Evolutionary conservation across 2,888 invertebrate species (phyloP).

Genomic region (Gasteruption jaculator): DNA sequence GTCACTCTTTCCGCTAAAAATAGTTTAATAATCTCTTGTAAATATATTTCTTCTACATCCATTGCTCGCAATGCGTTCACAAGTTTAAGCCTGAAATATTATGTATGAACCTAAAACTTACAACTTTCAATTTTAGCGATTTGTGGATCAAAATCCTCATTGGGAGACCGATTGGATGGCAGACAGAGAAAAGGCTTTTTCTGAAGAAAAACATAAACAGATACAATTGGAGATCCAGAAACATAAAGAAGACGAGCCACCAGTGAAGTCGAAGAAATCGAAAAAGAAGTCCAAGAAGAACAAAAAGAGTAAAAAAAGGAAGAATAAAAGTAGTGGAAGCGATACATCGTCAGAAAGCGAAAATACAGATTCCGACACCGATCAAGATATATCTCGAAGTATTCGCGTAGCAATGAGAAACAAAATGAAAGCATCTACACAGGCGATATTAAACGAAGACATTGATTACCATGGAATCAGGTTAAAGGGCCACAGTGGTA

Average conservation of each 20-base stretch:
- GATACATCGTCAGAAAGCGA: constrained; percentile 49
- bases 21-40: too few species aligned
- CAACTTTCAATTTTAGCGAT: constrained; percentile 59
- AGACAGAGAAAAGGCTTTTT: constrained; percentile 68
- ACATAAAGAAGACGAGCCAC: constrained; percentile 58
- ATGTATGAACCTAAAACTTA: too few species aligned
- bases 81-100: background rate
- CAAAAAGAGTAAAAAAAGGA: constrained; percentile 54
- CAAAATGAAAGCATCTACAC: constrained; percentile 53
- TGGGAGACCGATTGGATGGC: constrained; percentile 86
- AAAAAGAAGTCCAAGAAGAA: constrained; percentile 57
- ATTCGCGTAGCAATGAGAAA: constrained; percentile 66
- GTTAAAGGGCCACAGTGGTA: constrained; percentile 54
- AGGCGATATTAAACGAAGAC: constrained; percentile 52
- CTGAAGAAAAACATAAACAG: constrained; percentile 47
- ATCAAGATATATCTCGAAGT: constrained; percentile 57
- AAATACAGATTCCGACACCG: constrained; percentile 50
- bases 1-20: background rate
- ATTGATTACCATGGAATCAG: constrained; percentile 44
- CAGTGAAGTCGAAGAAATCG: constrained; percentile 56
- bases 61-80: background rate
- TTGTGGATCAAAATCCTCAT: constrained; percentile 78
- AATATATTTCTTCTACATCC: too few species aligned
- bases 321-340: constrained; percentile 50
- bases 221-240: constrained; percentile 52